A percentile compares a stretch with the other conserved stretches of the same genome.
Conservation (phyloP, 2,888 invertebrate genomes). For the Drosophila lutescens region DNA sequence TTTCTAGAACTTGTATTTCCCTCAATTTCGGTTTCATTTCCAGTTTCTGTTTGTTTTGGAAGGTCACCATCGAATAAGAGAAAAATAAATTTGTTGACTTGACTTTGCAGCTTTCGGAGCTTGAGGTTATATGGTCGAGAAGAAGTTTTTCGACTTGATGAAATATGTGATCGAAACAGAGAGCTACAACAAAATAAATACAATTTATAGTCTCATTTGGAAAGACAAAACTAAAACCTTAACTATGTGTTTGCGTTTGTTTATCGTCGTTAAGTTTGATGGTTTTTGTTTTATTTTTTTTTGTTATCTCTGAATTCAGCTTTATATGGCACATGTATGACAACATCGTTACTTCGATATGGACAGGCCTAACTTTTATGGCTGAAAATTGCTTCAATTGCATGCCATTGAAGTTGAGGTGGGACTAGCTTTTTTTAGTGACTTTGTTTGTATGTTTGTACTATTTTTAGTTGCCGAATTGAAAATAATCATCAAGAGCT, state of each 20-base stretch:
- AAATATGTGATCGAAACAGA: slow-evolving; percentile 5
- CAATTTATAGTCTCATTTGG: slow-evolving; percentile 42
- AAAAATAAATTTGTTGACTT: slow-evolving; percentile 41
- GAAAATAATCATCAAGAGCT: slow-evolving; percentile 37
- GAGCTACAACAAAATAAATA: slow-evolving; percentile 32
- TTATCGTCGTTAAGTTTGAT: slow-evolving; percentile 18
- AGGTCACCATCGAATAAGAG: slow-evolving; percentile 53
- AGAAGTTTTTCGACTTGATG: slow-evolving; percentile 8
- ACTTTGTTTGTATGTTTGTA: background rate
- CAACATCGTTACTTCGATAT: slow-evolving; percentile 49
- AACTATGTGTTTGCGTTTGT: slow-evolving; percentile 18
- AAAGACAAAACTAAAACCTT: slow-evolving; percentile 26
- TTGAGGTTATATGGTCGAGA: slow-evolving; percentile 10
- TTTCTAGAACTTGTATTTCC: slow-evolving; percentile 12
- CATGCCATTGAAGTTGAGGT: slow-evolving; percentile 9
- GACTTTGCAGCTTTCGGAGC: slow-evolving; percentile 35
- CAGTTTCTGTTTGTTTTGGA: slow-evolving; percentile 57
- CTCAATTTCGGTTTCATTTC: slow-evolving; percentile 52
- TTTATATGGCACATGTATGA: slow-evolving; percentile 53
- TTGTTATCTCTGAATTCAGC: slow-evolving; percentile 21
- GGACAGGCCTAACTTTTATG: slow-evolving; percentile 27
- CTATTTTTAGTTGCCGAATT: slow-evolving; percentile 50
- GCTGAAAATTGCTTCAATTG: slow-evolving; percentile 36
- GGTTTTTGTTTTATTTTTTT: slow-evolving; percentile 3
- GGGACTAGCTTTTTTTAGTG: slow-evolving; percentile 1